These are phyloP conservation scores for Phrixothrix hirtus DNA, from an alignment of 2,888 invertebrate species.

Conservation along the genomic window DNA sequence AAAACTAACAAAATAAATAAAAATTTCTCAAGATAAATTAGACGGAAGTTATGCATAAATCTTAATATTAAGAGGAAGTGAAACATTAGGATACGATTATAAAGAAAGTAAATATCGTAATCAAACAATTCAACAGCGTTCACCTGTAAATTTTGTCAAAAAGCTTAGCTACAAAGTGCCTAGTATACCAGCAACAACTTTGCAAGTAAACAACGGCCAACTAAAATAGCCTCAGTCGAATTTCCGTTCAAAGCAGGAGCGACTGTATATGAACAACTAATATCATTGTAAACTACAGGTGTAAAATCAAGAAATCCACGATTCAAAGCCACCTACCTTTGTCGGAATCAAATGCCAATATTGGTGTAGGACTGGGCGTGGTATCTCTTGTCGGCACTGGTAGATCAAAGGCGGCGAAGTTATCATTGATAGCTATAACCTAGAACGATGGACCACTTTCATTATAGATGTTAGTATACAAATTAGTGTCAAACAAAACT, in stretches of 20 bases:
- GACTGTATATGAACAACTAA: slow-evolving; percentile 25
- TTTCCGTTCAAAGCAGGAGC: slow-evolving; percentile 8
- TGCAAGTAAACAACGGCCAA: slow-evolving; percentile 15
- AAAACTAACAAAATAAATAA: too few species aligned
- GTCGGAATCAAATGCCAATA: slow-evolving; percentile 38
- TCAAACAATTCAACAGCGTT: too few species aligned
- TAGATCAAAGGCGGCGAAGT: slow-evolving; percentile 35
- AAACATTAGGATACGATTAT: too few species aligned
- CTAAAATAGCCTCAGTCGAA: slow-evolving; percentile 12
- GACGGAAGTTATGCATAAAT: too few species aligned
- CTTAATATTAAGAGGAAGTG: too few species aligned
- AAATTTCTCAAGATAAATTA: too few species aligned
- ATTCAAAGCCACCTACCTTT: slow-evolving; percentile 31
- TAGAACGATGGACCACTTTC: slow-evolving; percentile 17
- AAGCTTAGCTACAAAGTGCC: slow-evolving; percentile 5
- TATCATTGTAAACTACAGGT: slow-evolving; percentile 32
- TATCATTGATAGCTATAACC: slow-evolving; percentile 38
- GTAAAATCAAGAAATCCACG: slow-evolving; percentile 33
- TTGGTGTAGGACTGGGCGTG: slow-evolving; percentile 37
- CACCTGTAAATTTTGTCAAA: slow-evolving; percentile 23
- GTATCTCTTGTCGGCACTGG: slow-evolving; percentile 33
- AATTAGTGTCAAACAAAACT: not conserved
- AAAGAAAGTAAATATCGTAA: too few species aligned
- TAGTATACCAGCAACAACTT: slow-evolving; percentile 19
- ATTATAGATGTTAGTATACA: slow-evolving; percentile 1